Evolutionary conservation across 2,888 invertebrate species (phyloP).

Genomic region (Eledone cirrhosa): DNA sequence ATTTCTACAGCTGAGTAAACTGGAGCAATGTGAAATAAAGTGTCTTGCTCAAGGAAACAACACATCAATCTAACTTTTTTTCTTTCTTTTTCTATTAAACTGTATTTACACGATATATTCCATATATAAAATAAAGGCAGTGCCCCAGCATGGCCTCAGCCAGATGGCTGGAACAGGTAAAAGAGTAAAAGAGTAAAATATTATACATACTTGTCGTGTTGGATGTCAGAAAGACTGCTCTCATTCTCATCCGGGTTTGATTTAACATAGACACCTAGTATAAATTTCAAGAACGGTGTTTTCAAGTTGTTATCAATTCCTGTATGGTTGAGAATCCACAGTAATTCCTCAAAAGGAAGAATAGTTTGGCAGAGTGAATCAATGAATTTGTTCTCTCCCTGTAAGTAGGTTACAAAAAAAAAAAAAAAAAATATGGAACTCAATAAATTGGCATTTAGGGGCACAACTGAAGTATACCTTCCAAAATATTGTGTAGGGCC

Average conservation of each 20-base stretch:
- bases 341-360: slow-evolving; percentile 63
- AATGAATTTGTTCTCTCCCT: slow-evolving; percentile 67
- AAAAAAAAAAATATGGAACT: background rate
- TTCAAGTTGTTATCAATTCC: slow-evolving; percentile 61
- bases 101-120: no score
- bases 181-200: background rate
- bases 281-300: slow-evolving; percentile 62
- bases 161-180: no score
- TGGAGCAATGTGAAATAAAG: no score
- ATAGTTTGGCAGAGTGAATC: slow-evolving; percentile 66
- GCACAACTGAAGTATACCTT: no score
- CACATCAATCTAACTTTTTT: no score
- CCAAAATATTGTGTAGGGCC: no score
- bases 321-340: slow-evolving; percentile 61
- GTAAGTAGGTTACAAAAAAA: slow-evolving; percentile 16
- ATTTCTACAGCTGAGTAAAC: no score
- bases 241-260: slow-evolving; percentile 57
- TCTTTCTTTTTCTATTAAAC: no score
- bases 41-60: no score
- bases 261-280: slow-evolving; percentile 65
- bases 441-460: no score
- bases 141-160: no score
- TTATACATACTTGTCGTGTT: slow-evolving; percentile 59
- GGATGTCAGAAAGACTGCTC: slow-evolving; percentile 63
- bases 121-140: no score